Base-by-base conservation (phyloP, 2,888 invertebrate genomes). In the Acleris cristana region DNA sequence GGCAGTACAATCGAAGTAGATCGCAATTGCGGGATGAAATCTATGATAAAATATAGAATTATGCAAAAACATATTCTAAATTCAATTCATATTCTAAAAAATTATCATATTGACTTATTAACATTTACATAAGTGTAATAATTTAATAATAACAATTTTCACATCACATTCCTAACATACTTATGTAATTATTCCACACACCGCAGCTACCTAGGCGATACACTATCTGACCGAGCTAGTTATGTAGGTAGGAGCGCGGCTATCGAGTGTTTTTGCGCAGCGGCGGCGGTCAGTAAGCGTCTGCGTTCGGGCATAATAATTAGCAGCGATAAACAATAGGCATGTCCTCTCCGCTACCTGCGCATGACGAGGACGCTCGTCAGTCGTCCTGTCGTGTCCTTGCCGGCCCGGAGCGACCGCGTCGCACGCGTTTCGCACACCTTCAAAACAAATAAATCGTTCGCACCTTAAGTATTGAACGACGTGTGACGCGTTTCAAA, bases 251-350 rank as follows among this genome's bases (percentile, higher is more conserved):
- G 7, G 8, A 34, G 48, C 64, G 52, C 44, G 23, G 56, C 40
- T 44, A 51, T 56, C 49, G 74, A 65, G 73, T 79, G 84, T 86
- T 89, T 89, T 89, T 89, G 85, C 84, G 83, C 80, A 78, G 75
- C 75, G 48, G 48, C 48, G 77, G 75, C 79, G 79, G 79, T 64
- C 68, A 62, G 63, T 70, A 84, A 74, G 83, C 86, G 87, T 88
- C 85, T 87, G 85, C 87, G 86, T 86, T 86, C 86, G 79, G 84
- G 89, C 88, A 90, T 92, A 89, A 89, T 91, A 90, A 92, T 92
- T 90, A 92, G 90, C 86, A 81, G 85, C 87, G 86, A 89, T 90
- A 90, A 92, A 92, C 92, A 92, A 92, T 92, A 88, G 91, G 85
- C 86, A 87, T 88, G 89, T 88, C 86, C 87, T 89, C 88, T 86